Evolutionary conservation across 2,113 vertebrate species (phyloP).

Genomic region (Tinamus guttatus): DNA sequence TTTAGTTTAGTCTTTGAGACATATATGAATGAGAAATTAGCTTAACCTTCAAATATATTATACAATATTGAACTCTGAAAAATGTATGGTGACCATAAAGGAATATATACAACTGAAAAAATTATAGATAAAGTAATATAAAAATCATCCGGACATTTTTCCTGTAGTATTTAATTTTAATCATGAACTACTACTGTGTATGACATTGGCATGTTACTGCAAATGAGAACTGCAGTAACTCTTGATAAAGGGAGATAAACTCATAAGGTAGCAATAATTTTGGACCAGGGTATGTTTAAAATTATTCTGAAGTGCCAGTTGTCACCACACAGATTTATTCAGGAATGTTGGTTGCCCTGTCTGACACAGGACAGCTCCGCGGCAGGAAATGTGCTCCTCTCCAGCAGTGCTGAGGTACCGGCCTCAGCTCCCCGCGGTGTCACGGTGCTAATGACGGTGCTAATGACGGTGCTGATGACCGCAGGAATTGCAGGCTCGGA

Average conservation of each 20-base stretch:
- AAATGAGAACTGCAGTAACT: neutral
- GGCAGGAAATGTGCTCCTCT: neutral
- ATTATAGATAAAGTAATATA: neutral
- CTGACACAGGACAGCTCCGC: neutral
- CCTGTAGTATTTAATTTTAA: neutral
- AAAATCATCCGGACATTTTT: neutral
- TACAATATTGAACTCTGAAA: neutral
- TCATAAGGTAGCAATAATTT: neutral
- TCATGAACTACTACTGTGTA: neutral
- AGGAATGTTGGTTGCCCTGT: neutral
- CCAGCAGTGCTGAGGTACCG: neutral
- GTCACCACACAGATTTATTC: neutral
- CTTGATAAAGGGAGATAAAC: fast-evolving
- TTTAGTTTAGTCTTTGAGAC: neutral
- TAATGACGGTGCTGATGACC: neutral
- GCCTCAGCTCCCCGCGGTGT: neutral
- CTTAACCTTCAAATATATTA: neutral
- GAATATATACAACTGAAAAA: neutral
- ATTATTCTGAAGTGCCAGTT: neutral
- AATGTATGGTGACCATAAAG: neutral
- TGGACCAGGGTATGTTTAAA: neutral
- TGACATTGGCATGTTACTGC: neutral
- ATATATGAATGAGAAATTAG: neutral
- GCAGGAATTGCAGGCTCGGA: neutral
- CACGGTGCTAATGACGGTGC: neutral